These are phyloP conservation scores for Bellardia pandia DNA, from an alignment of 2,888 invertebrate species.

Conservation along the genomic window DNA sequence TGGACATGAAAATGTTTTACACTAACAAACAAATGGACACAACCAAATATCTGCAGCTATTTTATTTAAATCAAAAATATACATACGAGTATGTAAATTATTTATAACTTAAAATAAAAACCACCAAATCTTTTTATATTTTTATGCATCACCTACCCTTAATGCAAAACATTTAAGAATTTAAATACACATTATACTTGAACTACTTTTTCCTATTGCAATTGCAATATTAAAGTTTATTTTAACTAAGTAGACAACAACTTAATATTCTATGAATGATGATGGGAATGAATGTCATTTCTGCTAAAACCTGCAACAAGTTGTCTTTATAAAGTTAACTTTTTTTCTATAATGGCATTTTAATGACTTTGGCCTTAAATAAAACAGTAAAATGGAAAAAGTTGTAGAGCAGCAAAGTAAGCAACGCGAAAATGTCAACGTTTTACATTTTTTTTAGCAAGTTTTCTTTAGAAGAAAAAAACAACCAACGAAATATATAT, in stretches of 20 bases:
- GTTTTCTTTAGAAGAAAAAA: no score
- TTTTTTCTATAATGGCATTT: slow-evolving; percentile 7
- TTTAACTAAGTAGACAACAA: background rate
- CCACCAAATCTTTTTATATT: no score
- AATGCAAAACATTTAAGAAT: background rate
- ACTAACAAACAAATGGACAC: no score
- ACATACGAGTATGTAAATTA: no score
- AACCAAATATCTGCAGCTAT: no score
- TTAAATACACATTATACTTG: background rate
- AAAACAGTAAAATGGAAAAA: background rate
- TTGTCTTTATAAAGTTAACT: background rate
- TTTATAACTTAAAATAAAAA: no score
- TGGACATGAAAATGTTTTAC: no score
- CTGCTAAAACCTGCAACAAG: slow-evolving; percentile 18
- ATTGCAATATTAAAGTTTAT: background rate
- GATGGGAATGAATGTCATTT: background rate
- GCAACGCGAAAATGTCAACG: background rate
- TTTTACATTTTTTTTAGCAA: background rate
- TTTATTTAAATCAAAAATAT: no score
- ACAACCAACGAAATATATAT: background rate
- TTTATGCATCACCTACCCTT: no score
- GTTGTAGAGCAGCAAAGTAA: background rate
- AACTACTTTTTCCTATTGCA: background rate
- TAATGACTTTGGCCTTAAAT: slow-evolving; percentile 36
- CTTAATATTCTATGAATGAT: background rate